Evolutionary conservation across 2,113 vertebrate genomes (phyloP).

Genomic region (Acanthisitta chloris): DNA sequence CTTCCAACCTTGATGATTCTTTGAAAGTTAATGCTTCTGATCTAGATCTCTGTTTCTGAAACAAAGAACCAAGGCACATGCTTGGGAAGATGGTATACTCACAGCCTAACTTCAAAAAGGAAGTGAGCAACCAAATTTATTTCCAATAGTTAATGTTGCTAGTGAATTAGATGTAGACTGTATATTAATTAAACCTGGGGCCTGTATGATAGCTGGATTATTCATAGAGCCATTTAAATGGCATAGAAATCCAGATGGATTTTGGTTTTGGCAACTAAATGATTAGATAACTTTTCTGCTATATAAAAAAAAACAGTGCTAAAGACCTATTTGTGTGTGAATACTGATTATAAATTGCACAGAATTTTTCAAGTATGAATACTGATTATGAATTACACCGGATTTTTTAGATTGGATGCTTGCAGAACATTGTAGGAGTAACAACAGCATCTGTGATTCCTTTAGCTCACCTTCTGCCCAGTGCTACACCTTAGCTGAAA

Average conservation of each 20-base stretch:
- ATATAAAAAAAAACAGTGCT: not conserved
- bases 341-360: not conserved
- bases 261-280: not conserved
- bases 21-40: not conserved
- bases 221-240: not conserved
- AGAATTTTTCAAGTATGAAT: not conserved
- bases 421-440: not conserved
- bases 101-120: not conserved
- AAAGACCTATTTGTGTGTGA: not conserved
- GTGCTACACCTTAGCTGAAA: not conserved
- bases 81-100: not conserved
- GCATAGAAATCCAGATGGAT: not conserved
- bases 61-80: not conserved
- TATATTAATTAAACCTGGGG: not conserved
- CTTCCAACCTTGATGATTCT: too few species aligned
- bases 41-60: not conserved
- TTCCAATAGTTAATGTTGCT: not conserved
- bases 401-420: not conserved
- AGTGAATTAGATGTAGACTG: not conserved
- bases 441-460: not conserved
- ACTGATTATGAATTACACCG: not conserved
- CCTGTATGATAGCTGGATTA: not conserved
- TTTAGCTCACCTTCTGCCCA: rapidly evolving
- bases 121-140: not conserved
- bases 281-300: not conserved